phyloP scores from a whole-genome alignment of 2,888 invertebrate species.

The Cordylochernes scorpioides region DNA sequence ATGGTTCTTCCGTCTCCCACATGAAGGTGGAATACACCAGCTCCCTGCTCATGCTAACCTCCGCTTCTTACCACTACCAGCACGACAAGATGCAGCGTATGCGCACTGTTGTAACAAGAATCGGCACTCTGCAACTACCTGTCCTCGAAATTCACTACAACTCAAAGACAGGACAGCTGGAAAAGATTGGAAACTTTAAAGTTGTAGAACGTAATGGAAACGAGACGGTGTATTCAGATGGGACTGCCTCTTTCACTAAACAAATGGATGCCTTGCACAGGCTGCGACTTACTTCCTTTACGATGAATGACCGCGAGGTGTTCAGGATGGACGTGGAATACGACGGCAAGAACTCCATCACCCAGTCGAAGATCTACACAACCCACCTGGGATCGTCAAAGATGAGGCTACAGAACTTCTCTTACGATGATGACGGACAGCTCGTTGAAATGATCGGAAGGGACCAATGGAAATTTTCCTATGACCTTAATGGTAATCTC shows the following conservation, averaged over 20 bases:
- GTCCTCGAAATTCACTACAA: constrained; percentile 56
- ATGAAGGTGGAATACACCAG: constrained; percentile 30
- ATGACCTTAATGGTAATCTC: constrained; percentile 79
- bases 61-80: constrained; percentile 68
- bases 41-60: constrained; percentile 60
- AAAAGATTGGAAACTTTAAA: constrained; percentile 21
- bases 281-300: constrained; percentile 46
- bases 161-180: constrained; percentile 58
- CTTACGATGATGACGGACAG: constrained; percentile 81
- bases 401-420: constrained; percentile 36
- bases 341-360: constrained; percentile 48
- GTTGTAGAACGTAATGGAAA: constrained; percentile 12
- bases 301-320: constrained; percentile 52
- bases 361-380: constrained; percentile 14
- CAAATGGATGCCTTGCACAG: constrained; percentile 23
- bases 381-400: constrained; percentile 13
- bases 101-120: constrained; percentile 57
- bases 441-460: constrained; percentile 58
- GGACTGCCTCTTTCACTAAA: constrained; percentile 54
- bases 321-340: constrained; percentile 47
- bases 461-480: constrained; percentile 60
- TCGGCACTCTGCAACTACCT: constrained; percentile 60
- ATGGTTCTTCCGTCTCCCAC: constrained; percentile 31
- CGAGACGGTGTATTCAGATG: constrained; percentile 64
- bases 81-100: constrained; percentile 78